Base-by-base conservation (phyloP, 2,888 invertebrate species). In the Serripes groenlandicus region DNA sequence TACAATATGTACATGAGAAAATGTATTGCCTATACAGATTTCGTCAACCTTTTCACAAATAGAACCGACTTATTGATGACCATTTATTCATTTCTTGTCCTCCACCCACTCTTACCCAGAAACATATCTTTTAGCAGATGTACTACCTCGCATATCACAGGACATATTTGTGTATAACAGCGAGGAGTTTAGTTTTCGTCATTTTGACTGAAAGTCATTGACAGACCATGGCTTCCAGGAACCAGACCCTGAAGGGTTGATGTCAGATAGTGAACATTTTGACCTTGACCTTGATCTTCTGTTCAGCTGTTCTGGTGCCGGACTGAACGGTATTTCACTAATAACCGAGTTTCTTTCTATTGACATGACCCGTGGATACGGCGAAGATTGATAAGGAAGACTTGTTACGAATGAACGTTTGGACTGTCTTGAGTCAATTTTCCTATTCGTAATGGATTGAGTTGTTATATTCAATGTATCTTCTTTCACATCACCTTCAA, bases 221-320 rank as follows among this genome's bases (percentile, higher is more conserved):
- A 66, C 42, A 1, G 66, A 66, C 66, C 66, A 66, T n/a, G 66
- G 66, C 28, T 66, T 66, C 66, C 66, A 66, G 21, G 42, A 26
- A 3, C 37, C 42, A 5, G 66, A 66, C 18, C 26, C 66, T 23
- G 66, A 66, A 34, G 66, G 42, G 26, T 3, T 42, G 26, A 35
- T 66, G n/a, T 64, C 64, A n/a, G 64, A 34, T 21, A 64, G 64
- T 21, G 64, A 34, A 28, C 66, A 66, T 28, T 42, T 37, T 15
- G 66, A 26, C 28, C 7, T 26, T 1, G 42, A 21, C 23, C 28
- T 37, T 15, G 66, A 26, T 42, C 7, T 26, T 1, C 34, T 34
- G 42, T 66, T 66, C 35, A 42, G 35, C 28, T 42, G n/a, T n/a
- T 26, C 42, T 1, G 26, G 26, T 34, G 21, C 32, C 21, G 62